phyloP scores from a whole-genome alignment of 2,888 invertebrate genomes.

The Hedya salicella region DNA sequence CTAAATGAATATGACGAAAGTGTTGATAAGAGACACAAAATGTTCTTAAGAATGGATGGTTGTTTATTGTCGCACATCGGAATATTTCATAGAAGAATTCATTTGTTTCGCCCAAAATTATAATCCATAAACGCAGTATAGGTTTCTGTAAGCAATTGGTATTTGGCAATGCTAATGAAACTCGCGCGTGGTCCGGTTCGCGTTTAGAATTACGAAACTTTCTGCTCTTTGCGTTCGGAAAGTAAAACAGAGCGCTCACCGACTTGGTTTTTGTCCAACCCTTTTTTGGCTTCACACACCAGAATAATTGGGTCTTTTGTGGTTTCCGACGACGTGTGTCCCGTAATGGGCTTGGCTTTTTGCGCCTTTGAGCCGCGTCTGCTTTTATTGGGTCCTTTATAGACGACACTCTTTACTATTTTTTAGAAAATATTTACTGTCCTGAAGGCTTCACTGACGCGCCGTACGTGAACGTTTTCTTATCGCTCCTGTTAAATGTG shows the following conservation, averaged over 20 bases:
- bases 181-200: background rate
- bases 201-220: constrained; percentile 38
- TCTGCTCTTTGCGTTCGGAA: constrained; percentile 54
- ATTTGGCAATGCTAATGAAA: constrained; percentile 19
- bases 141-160: too few relatives aligned
- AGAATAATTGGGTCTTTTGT: constrained; percentile 79
- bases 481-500: background rate
- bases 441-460: constrained; percentile 43
- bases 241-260: constrained; percentile 64
- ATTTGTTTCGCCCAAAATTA: too few relatives aligned
- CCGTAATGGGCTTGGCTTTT: constrained; percentile 71
- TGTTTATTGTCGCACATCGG: too few relatives aligned
- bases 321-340: constrained; percentile 72
- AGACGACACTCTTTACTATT: constrained; percentile 52
- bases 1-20: too few relatives aligned
- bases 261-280: constrained; percentile 69
- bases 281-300: constrained; percentile 74
- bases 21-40: too few relatives aligned
- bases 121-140: too few relatives aligned
- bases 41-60: too few relatives aligned
- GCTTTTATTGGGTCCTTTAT: constrained; percentile 62
- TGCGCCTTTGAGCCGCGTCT: constrained; percentile 66
- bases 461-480: background rate
- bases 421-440: constrained; percentile 58
- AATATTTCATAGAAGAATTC: too few relatives aligned